Base-by-base conservation (phyloP, 2,797 vertebrate genomes). In the Typhlichthys subterraneus region DNA sequence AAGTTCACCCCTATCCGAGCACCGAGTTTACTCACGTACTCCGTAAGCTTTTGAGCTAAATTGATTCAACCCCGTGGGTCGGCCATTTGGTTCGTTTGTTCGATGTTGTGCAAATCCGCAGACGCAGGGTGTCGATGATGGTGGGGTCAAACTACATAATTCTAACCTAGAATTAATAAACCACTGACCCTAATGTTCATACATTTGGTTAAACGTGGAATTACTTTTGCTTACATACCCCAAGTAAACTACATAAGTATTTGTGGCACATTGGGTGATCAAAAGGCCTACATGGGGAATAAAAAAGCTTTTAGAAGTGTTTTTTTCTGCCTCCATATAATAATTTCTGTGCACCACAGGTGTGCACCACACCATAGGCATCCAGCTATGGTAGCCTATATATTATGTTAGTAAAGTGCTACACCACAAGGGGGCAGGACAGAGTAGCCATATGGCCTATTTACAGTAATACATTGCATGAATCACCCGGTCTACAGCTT, bases 1-100 rank as follows among this genome's bases (percentile, higher is more conserved):
- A 92, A 92, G 89, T 89, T 91, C 90, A 90, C 53, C 61, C 65
- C 67, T 45, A 50, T 3, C 57, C 65, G 15, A 8, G 42, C 33
- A n/a, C 72, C 59, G 49, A 12, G 50, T 8, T 8, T n/a, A 50
- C 12, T n/a, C 6, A n/a, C 12, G 7, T 15, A 50, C 49, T n/a
- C 6, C 14, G 47, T 72, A 63, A 17, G 45, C 58, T 38, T 57
- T 59, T 15, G 4, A 65, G 53, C 55, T n/a, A 1, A 59, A 67
- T 14, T 61, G 57, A 75, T 77, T 68, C 14, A 17, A 48, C 23
- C n/a, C 17, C 45, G 17, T 57, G 14, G 52, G 68, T 2, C 0
- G 17, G 19, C 4, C 23, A 6, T 58, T 58, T 46, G 17, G 14
- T 63, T 45, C 38, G 33, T 48, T 48, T n/a, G n/a, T 42, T 33